These are phyloP conservation scores for Hippocampus kuda DNA, from an alignment of 2,797 vertebrate species.

Conservation along the genomic window DNA sequence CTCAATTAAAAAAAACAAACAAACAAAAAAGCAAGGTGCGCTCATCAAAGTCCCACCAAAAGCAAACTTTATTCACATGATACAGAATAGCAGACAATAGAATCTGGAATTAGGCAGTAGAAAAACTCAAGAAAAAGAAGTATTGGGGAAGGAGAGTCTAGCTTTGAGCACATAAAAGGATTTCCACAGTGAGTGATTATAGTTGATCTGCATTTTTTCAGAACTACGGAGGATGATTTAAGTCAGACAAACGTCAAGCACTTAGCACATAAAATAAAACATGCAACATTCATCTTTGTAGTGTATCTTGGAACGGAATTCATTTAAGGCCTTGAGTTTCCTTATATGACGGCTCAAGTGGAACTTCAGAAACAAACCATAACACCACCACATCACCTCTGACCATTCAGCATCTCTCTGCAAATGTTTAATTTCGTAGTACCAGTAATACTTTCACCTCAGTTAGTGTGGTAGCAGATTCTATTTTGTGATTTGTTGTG, in stretches of 20 bases:
- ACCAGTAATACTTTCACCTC: no score
- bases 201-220: neutral
- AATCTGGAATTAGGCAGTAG: constrained; percentile 24
- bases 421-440: neutral
- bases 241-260: constrained; percentile 4
- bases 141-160: constrained; percentile 16
- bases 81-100: constrained; percentile 28
- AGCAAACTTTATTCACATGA: constrained; percentile 46
- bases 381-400: neutral
- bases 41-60: constrained; percentile 17
- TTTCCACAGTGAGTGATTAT: neutral
- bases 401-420: neutral
- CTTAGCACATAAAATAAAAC: constrained; percentile 14
- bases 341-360: neutral
- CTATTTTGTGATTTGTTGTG: neutral
- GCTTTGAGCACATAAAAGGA: neutral
- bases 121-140: constrained; percentile 26
- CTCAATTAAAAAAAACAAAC: neutral
- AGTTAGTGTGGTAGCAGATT: neutral
- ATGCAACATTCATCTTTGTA: constrained; percentile 28
- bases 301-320: neutral
- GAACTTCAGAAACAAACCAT: neutral
- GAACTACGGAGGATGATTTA: neutral
- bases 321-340: neutral
- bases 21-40: neutral